Conservation (phyloP, 2,797 vertebrate genomes). For the Etheostoma nigrum region DNA sequence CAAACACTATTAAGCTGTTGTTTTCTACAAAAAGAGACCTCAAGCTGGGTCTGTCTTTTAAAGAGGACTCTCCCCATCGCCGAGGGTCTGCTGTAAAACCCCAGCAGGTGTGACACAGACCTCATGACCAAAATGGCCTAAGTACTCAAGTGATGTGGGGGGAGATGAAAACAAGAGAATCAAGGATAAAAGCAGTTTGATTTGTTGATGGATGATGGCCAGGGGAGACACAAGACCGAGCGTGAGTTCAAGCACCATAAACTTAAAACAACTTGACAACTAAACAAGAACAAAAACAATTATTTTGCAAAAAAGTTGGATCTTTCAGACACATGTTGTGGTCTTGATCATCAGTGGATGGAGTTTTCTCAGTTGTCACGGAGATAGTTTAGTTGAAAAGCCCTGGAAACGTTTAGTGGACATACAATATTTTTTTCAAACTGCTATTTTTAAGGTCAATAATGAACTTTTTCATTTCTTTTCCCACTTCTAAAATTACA, state of each 20-base stretch:
- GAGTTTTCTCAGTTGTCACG: no score
- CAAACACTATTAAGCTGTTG: conserved; percentile 68
- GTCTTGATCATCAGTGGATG: neutral
- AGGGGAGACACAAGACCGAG: neutral
- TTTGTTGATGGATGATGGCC: conserved; percentile 8
- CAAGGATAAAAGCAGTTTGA: conserved; percentile 8
- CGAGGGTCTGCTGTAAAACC: conserved; percentile 40
- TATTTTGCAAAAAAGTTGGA: neutral
- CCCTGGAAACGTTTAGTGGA: no score
- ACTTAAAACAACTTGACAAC: neutral
- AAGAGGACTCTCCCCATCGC: conserved; percentile 49
- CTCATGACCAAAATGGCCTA: conserved; percentile 9
- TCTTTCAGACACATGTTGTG: neutral
- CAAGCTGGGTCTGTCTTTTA: conserved; percentile 51
- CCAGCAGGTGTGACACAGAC: conserved; percentile 49
- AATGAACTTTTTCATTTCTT: neutral
- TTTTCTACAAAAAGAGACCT: conserved; percentile 62
- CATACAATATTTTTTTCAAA: no score
- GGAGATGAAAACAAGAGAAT: conserved; percentile 14
- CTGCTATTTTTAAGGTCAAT: neutral
- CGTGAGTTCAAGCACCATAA: neutral
- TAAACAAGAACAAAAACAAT: neutral
- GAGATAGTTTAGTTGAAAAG: neutral
- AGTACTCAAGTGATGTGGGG: neutral
- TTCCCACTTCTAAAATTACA: neutral